A percentile compares a stretch with the other conserved stretches of the same genome.
Evolutionary conservation across 2,888 invertebrate genomes (phyloP).

Genomic region (Phragmatobia fuliginosa): DNA sequence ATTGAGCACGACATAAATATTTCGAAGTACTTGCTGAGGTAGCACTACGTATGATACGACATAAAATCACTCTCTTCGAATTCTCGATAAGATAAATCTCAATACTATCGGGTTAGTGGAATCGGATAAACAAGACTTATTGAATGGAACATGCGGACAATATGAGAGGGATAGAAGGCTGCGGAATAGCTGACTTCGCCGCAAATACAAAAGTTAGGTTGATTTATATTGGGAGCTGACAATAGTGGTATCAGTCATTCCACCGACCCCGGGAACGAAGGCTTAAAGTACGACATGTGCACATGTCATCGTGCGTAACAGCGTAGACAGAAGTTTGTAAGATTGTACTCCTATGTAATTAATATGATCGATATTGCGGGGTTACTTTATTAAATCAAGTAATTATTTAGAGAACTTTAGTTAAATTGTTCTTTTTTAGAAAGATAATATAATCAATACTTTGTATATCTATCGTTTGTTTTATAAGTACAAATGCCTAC

Average conservation of each 20-base stretch:
- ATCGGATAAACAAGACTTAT: slow-evolving; percentile 50
- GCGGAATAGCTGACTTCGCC: slow-evolving; percentile 34
- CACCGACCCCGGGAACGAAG: slow-evolving; percentile 9
- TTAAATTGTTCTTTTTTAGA: no score
- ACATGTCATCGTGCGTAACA: slow-evolving; percentile 16
- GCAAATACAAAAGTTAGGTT: slow-evolving; percentile 46
- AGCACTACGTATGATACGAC: slow-evolving; percentile 29
- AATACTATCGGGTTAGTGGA: slow-evolving; percentile 25
- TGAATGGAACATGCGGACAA: slow-evolving; percentile 45
- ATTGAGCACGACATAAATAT: slow-evolving; percentile 25
- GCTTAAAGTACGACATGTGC: slow-evolving; percentile 11
- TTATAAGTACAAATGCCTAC: no score
- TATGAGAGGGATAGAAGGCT: slow-evolving; percentile 32
- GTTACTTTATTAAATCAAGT: not conserved
- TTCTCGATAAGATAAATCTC: slow-evolving; percentile 50
- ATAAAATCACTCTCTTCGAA: slow-evolving; percentile 41
- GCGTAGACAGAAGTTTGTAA: slow-evolving; percentile 20
- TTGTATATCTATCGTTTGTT: no score
- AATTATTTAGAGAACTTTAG: not conserved
- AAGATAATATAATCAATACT: no score
- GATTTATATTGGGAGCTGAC: slow-evolving; percentile 46
- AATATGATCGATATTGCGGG: not conserved
- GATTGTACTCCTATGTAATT: slow-evolving; percentile 27
- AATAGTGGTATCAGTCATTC: slow-evolving; percentile 34
- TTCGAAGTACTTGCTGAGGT: slow-evolving; percentile 35